Evolutionary conservation across 2,888 invertebrate genomes (phyloP), one percentile per base, ranked within the genome.

Genomic region (Drosophila mayaguana): DNA sequence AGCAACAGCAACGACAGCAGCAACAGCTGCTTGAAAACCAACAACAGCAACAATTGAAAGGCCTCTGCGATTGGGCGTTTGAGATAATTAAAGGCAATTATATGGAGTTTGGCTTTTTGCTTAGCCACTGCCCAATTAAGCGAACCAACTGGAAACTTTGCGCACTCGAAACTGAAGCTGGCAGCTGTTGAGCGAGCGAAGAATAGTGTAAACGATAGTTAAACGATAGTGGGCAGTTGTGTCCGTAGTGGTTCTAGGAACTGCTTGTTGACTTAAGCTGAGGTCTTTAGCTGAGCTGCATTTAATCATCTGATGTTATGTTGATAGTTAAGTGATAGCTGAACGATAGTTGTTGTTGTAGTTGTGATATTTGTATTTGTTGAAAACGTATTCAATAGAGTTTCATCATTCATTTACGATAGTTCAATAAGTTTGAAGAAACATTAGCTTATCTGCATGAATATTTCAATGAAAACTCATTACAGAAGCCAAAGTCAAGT

Each of bases 61-160:
- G 74, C 72, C 75, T 72, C 70, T 81, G 81, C 83, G 91, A 91
- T 91, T 89, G 90, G 91, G 89, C 91, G 91, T 89, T 83, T 82
- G 90, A 75, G 91, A 91, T 91, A 91, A 91, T 91, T 91, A 89
- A 84, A 87, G 79, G 79, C 89, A 84, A 83, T 87, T 84, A 86
- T 83, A 78, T 79, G 76, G 76, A 82, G 70, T 82, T 79, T 72
- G 67, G 72, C 63, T 77, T 72, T 68, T 75, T 76, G 80, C 70
- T 82, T 72, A 69, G 82, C 70, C 69, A 78, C 57, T 67, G 57
- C 78, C 81, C 89, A 89, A 89, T 89, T 89, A 89, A 85, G 86
- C 54, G 54, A 53, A 38, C 75, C 88, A 85, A 85, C 88, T 88
- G 80, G 85, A 69, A 81, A 79, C 71, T 64, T 46, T 9, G 18